These are phyloP conservation scores for Hydrotaea cyrtoneurina DNA, from an alignment of 2,888 invertebrate species.

Conservation along the genomic window DNA sequence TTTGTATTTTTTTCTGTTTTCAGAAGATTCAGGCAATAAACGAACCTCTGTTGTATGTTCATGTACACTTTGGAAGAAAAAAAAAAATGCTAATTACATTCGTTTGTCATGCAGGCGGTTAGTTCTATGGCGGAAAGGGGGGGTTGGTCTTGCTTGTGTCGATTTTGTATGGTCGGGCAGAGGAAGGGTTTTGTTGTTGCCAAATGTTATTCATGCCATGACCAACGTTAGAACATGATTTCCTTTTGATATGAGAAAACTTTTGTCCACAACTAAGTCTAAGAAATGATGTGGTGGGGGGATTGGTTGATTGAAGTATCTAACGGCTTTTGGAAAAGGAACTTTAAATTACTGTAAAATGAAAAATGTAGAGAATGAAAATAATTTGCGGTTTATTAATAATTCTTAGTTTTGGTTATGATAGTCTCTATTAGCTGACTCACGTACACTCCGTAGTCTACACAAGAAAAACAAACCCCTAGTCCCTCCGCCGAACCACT, in stretches of 20 bases:
- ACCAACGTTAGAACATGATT: not conserved
- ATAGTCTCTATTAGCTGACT: no score
- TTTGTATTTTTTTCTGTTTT: slow-evolving; percentile 12
- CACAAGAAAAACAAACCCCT: no score
- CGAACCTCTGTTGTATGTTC: slow-evolving; percentile 1
- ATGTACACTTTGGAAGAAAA: slow-evolving; percentile 21
- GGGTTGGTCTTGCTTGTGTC: not conserved
- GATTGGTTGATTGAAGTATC: no score
- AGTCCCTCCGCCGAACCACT: no score
- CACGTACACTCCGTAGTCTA: no score
- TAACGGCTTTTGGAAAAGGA: no score
- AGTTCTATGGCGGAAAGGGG: not conserved
- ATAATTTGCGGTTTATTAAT: no score
- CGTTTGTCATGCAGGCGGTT: slow-evolving; percentile 24
- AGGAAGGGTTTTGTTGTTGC: slow-evolving; percentile 17
- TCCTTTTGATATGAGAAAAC: not conserved
- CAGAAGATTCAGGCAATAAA: slow-evolving; percentile 25
- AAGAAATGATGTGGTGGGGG: no score
- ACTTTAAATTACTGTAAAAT: no score
- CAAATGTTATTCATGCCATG: slow-evolving; percentile 5
- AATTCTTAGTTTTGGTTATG: no score
- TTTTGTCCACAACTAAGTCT: not conserved
- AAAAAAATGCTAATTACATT: slow-evolving; percentile 59
- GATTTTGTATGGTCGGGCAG: slow-evolving; percentile 4
- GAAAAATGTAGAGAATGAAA: no score